A percentile compares a stretch with the other conserved stretches of the same genome.
phyloP scores from a whole-genome alignment of 1,140 invertebrate genomes.

The Neodiprion virginianus region DNA sequence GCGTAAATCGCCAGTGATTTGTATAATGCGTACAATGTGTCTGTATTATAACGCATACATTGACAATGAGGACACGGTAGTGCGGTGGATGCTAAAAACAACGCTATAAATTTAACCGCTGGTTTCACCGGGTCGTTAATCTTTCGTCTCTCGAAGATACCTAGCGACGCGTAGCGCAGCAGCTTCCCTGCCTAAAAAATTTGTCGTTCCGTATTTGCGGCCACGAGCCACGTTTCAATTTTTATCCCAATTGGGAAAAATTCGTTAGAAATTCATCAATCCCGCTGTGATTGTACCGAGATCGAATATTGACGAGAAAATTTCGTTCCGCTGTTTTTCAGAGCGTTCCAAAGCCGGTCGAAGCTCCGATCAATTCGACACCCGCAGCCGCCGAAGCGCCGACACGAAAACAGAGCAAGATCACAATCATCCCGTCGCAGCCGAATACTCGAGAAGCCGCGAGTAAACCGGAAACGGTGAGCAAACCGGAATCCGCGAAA shows the following conservation, averaged over 20 bases:
- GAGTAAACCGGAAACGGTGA: constrained; percentile 21
- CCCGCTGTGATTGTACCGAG: no score
- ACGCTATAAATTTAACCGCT: constrained; percentile 5
- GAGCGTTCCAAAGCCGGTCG: constrained; percentile 54
- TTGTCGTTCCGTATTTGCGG: neutral
- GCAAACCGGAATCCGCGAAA: constrained; percentile 39
- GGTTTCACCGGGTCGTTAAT: constrained; percentile 6
- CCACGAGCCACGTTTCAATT: no score
- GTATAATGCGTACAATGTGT: no score
- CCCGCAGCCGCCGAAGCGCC: constrained; percentile 32
- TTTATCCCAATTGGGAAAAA: no score
- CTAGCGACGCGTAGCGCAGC: neutral
- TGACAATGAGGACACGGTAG: no score
- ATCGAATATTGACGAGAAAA: no score
- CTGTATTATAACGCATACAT: no score
- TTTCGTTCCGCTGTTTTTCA: constrained; percentile 20
- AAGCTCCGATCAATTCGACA: constrained; percentile 31
- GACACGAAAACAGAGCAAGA: constrained; percentile 58
- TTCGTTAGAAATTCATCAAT: no score
- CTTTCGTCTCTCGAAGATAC: neutral
- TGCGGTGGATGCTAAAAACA: neutral
- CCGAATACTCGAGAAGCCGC: constrained; percentile 47
- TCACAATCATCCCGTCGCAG: constrained; percentile 59
- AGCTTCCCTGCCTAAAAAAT: neutral
- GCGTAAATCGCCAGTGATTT: no score